phyloP scores from a whole-genome alignment of 2,113 vertebrate species.

The Orcinus orca region DNA sequence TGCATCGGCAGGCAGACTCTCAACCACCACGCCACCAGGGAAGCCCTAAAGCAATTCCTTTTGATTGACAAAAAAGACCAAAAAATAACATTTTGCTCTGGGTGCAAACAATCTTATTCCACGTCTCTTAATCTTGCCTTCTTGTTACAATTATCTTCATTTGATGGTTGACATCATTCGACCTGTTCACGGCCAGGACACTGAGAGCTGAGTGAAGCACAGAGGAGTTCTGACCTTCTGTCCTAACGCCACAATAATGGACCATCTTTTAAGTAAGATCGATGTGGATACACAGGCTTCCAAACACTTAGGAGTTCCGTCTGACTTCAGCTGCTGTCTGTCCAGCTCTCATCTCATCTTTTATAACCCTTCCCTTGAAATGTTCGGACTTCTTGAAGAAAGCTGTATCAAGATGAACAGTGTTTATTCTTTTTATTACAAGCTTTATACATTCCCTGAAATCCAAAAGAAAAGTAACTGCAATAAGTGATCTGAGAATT shows the following conservation, averaged over 20 bases:
- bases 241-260: neutral
- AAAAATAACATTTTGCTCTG: neutral
- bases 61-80: neutral
- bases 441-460: neutral
- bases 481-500: neutral
- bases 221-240: neutral
- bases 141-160: neutral
- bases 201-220: neutral
- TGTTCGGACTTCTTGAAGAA: neutral
- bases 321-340: neutral
- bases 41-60: neutral
- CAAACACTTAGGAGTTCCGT: neutral
- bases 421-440: neutral
- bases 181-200: neutral
- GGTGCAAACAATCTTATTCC: neutral
- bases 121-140: neutral
- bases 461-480: neutral
- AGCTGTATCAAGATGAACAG: neutral
- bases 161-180: neutral
- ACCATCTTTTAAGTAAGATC: neutral
- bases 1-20: too few relatives aligned
- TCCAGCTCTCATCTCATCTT: neutral
- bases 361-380: neutral
- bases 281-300: neutral
- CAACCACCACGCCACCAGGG: too few relatives aligned